phyloP scores from a whole-genome alignment of 2,888 invertebrate genomes.

The Zygogramma bicolorata region DNA sequence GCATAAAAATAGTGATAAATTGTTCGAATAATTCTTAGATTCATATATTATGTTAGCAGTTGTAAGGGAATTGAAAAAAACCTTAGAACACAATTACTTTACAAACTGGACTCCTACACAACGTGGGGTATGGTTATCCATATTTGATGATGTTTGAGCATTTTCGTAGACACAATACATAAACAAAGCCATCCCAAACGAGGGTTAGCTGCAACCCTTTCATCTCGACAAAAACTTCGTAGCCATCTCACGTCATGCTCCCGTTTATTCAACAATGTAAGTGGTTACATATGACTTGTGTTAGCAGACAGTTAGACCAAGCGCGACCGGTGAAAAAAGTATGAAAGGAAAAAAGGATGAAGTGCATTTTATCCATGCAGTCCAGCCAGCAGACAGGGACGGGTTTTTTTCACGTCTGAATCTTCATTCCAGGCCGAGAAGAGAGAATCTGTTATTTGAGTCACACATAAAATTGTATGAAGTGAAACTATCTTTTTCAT shows the following conservation, averaged over 20 bases:
- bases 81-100: no score
- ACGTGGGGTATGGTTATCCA: neutral
- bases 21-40: no score
- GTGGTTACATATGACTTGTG: slow-evolving; percentile 31
- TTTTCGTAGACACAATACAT: neutral
- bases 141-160: neutral
- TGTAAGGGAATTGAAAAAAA: no score
- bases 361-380: slow-evolving; percentile 36
- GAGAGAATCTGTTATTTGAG: neutral
- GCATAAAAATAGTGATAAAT: no score
- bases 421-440: slow-evolving; percentile 16
- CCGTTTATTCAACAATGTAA: slow-evolving; percentile 14
- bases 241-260: neutral
- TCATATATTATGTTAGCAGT: no score
- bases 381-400: slow-evolving; percentile 32
- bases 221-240: neutral
- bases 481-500: no score
- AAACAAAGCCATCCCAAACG: neutral
- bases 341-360: slow-evolving; percentile 20
- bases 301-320: slow-evolving; percentile 30
- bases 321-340: slow-evolving; percentile 24
- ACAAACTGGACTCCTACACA: no score
- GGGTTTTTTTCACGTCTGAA: slow-evolving; percentile 23
- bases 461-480: no score
- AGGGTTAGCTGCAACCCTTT: neutral